Conservation (phyloP, 1,140 invertebrate species). For the Penaeus vannamei region DNA sequence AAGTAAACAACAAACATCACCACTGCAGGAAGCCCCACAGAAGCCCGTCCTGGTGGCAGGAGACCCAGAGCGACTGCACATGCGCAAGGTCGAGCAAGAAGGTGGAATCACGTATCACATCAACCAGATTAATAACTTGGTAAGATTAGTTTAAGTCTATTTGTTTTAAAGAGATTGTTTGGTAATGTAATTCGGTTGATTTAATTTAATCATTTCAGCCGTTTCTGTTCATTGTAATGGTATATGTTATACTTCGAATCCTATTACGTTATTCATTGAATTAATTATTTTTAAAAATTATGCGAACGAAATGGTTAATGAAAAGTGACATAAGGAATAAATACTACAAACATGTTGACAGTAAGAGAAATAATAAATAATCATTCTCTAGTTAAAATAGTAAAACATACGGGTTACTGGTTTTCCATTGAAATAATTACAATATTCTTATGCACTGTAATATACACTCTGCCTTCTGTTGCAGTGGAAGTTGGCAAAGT, state of each 20-base stretch:
- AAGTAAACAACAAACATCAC: too few relatives aligned
- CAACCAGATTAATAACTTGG: slow-evolving; percentile 77
- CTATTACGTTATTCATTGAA: too few relatives aligned
- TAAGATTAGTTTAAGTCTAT: slow-evolving; percentile 9
- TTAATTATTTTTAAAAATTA: too few relatives aligned
- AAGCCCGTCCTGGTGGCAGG: slow-evolving; percentile 85
- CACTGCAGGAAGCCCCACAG: slow-evolving; percentile 76
- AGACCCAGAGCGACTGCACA: slow-evolving; percentile 84
- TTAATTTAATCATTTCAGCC: too few relatives aligned
- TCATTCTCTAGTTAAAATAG: background rate
- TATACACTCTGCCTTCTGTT: background rate
- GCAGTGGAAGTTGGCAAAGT: slow-evolving; percentile 50
- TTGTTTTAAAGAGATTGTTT: background rate
- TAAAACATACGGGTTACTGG: background rate
- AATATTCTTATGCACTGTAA: background rate
- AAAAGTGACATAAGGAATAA: too few relatives aligned
- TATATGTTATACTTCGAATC: too few relatives aligned
- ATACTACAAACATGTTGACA: too few relatives aligned
- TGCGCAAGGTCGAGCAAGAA: slow-evolving; percentile 77
- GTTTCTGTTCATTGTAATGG: too few relatives aligned
- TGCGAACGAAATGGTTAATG: too few relatives aligned
- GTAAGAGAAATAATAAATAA: too few relatives aligned
- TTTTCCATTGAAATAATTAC: too few relatives aligned
- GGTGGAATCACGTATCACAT: slow-evolving; percentile 86
- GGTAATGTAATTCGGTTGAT: background rate